phyloP scores from a whole-genome alignment of 2,113 vertebrate species.

The Nymphicus hollandicus region DNA sequence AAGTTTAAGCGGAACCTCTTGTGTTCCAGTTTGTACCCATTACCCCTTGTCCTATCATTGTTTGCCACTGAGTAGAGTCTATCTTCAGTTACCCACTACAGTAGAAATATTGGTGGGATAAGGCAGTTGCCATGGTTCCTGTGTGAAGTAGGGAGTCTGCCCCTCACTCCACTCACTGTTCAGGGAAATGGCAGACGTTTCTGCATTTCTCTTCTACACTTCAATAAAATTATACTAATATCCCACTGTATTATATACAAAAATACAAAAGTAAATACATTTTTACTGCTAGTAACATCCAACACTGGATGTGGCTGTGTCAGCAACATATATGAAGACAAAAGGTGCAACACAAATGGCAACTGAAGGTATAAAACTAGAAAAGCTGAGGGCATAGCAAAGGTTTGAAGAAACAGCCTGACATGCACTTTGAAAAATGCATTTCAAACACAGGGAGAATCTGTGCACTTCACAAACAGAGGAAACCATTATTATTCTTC shows the following conservation, averaged over 20 bases:
- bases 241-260: not conserved
- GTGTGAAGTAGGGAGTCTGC: not conserved
- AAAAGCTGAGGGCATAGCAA: not conserved
- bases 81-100: not conserved
- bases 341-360: fast-evolving
- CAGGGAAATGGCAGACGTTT: not conserved
- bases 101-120: not conserved
- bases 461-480: not conserved
- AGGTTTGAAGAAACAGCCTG: not conserved
- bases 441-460: not conserved
- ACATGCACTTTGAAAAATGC: not conserved
- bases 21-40: too few relatives aligned
- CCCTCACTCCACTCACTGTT: not conserved
- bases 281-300: not conserved
- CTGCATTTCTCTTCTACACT: not conserved
- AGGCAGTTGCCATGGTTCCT: not conserved
- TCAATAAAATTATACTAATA: not conserved
- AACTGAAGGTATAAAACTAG: not conserved
- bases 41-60: too few relatives aligned
- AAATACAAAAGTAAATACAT: not conserved
- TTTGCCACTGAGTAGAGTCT: too few relatives aligned
- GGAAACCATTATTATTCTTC: not conserved
- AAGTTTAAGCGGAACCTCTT: too few relatives aligned
- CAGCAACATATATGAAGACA: not conserved
- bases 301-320: not conserved